Conservation (phyloP, 2,797 vertebrate species). For the Monodelphis domestica region DNA sequence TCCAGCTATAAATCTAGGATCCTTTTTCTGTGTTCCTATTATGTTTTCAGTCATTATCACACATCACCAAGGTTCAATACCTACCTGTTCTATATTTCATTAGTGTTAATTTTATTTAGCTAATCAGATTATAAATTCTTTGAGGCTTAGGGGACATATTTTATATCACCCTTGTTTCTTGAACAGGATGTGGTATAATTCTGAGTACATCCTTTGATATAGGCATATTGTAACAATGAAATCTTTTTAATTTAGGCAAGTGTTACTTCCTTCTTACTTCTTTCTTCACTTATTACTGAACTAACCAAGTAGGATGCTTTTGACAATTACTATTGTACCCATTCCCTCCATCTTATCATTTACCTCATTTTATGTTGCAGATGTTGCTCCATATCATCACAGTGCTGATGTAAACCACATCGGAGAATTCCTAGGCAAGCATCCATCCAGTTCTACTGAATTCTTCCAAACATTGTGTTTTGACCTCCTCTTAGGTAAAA, state of each 20-base stretch:
- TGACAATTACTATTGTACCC: not conserved
- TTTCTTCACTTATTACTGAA: not conserved
- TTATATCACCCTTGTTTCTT: not conserved
- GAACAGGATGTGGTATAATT: not conserved
- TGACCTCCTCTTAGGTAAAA: slow-evolving; percentile 62
- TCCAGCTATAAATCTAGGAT: not conserved
- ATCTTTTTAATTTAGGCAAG: not conserved
- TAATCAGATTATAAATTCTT: not conserved
- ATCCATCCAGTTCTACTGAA: slow-evolving; percentile 29
- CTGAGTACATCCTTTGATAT: not conserved
- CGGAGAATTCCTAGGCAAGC: slow-evolving; percentile 47
- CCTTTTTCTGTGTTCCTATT: not conserved
- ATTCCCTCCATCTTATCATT: not conserved
- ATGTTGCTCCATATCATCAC: not conserved
- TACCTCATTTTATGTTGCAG: not conserved
- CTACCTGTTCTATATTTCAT: too few relatives aligned
- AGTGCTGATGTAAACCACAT: slow-evolving; percentile 24
- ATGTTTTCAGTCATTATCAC: not conserved
- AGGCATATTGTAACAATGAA: not conserved
- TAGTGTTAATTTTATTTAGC: slow-evolving; percentile 15
- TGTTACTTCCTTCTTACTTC: not conserved
- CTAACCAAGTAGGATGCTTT: not conserved
- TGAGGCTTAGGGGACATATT: not conserved
- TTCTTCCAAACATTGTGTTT: slow-evolving; percentile 65
- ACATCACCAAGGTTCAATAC: not conserved